phyloP scores from a whole-genome alignment of 2,888 invertebrate species.

The Lepidochrysops patricia region DNA sequence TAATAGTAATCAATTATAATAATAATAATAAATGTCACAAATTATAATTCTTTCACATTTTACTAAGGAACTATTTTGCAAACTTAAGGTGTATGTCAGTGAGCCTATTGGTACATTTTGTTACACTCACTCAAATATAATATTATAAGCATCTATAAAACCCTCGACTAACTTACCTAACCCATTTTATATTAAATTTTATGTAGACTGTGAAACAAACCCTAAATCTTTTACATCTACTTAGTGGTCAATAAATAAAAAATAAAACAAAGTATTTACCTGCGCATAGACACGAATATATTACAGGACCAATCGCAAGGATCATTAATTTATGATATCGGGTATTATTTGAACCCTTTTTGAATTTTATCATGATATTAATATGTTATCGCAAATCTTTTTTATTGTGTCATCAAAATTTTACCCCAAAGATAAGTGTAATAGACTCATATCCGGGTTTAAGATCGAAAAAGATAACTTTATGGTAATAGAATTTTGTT shows the following conservation, averaged over 20 bases:
- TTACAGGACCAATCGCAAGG: not conserved
- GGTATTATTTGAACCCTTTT: not conserved
- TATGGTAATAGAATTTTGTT: conserved; percentile 3
- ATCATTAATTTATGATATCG: conserved; percentile 3
- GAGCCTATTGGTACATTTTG: too few relatives aligned
- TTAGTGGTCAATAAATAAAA: too few relatives aligned
- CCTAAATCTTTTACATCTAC: too few relatives aligned
- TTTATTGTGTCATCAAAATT: conserved; percentile 10
- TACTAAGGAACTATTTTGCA: too few relatives aligned
- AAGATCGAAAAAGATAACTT: not conserved
- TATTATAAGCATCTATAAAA: too few relatives aligned
- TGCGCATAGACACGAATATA: not conserved
- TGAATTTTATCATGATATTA: conserved; percentile 3
- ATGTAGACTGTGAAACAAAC: not conserved
- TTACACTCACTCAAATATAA: too few relatives aligned
- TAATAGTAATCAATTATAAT: too few relatives aligned
- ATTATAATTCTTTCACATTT: too few relatives aligned
- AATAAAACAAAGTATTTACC: not conserved
- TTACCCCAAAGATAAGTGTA: conserved; percentile 7
- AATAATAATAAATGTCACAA: too few relatives aligned
- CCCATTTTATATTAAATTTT: not conserved
- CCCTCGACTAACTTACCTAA: too few relatives aligned
- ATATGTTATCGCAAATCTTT: not conserved
- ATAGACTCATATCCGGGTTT: not conserved
- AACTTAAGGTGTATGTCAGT: too few relatives aligned